Evolutionary conservation across 2,113 vertebrate species (phyloP).

Genomic region (Phasianus colchicus): DNA sequence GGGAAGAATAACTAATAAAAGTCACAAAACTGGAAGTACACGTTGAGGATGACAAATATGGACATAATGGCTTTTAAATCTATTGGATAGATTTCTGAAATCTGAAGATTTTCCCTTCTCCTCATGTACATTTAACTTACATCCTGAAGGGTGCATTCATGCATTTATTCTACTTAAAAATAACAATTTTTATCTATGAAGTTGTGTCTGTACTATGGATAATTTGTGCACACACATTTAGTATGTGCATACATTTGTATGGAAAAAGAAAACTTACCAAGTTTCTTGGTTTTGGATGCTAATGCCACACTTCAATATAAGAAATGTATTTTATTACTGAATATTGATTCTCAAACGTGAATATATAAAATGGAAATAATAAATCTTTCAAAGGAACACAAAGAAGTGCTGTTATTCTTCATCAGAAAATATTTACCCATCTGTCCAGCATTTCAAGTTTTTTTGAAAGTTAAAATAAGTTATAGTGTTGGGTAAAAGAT

Average conservation of each 20-base stretch:
- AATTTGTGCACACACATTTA: not conserved
- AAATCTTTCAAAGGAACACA: conserved; percentile 2
- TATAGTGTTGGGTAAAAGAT: not conserved
- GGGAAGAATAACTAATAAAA: conserved; percentile 62
- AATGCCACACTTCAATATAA: conserved; percentile 35
- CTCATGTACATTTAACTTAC: not conserved
- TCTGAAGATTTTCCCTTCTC: not conserved
- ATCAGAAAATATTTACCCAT: not conserved
- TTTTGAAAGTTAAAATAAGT: not conserved
- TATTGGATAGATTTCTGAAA: not conserved
- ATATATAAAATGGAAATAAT: conserved; percentile 55
- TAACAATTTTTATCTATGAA: not conserved
- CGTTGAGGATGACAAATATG: not conserved
- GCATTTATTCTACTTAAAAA: conserved; percentile 20
- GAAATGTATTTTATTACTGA: conserved; percentile 3
- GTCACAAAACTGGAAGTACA: conserved; percentile 52
- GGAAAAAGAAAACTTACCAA: not conserved
- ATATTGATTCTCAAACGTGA: conserved; percentile 49
- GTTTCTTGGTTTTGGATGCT: not conserved
- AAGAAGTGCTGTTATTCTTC: not conserved
- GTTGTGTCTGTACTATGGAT: not conserved
- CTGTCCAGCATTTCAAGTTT: not conserved
- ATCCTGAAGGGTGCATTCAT: rapidly evolving
- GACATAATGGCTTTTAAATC: not conserved
- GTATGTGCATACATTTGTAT: rapidly evolving